A percentile compares a stretch with the other conserved stretches of the same genome.
phyloP scores from a whole-genome alignment of 2,797 vertebrate genomes.

The Stomatorhinus walkeri region DNA sequence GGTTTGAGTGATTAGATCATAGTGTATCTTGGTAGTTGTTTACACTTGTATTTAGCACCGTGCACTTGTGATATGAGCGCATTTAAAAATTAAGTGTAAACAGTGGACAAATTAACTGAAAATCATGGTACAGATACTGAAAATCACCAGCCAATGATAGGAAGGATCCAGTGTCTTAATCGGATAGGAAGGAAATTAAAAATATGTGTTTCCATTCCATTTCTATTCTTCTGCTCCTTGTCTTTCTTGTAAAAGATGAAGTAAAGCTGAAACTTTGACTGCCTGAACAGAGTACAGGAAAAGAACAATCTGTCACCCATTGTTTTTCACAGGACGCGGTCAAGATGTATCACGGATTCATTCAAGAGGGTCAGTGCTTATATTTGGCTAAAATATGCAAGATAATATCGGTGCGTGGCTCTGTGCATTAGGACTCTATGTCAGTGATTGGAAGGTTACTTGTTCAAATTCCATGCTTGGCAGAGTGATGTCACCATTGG shows the following conservation, averaged over 20 bases:
- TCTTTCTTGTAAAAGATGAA: neutral
- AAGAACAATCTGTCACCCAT: neutral
- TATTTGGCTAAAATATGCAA: neutral
- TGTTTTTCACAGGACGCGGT: neutral
- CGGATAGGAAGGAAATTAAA: neutral
- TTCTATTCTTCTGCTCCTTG: neutral
- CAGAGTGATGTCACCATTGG: neutral
- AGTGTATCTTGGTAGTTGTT: neutral
- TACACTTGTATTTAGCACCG: neutral
- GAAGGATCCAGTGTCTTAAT: neutral
- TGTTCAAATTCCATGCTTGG: neutral
- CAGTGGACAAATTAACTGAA: neutral
- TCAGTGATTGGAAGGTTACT: neutral
- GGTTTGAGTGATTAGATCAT: neutral
- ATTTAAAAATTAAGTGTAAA: neutral
- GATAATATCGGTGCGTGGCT: neutral
- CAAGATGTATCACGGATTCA: neutral
- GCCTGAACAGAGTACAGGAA: neutral
- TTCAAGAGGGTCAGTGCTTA: neutral
- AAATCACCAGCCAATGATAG: neutral
- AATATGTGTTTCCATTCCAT: neutral
- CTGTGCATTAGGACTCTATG: neutral
- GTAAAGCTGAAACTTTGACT: neutral
- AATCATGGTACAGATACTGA: neutral
- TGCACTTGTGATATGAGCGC: neutral